Evolutionary conservation across 2,113 vertebrate species (phyloP).

Genomic region (Callorhinus ursinus): DNA sequence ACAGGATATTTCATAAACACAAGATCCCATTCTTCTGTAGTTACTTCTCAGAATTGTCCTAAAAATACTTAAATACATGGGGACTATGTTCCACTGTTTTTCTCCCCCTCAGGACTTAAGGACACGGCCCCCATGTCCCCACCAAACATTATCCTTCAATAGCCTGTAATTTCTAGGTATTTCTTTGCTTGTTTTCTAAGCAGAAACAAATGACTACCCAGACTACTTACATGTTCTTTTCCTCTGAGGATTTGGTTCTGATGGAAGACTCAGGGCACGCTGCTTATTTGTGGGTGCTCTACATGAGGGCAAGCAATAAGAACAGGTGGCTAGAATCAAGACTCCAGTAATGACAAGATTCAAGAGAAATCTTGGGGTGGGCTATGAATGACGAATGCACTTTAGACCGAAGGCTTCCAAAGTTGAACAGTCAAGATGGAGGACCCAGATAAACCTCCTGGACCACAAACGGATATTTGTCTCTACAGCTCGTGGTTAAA

Average conservation of each 20-base stretch:
- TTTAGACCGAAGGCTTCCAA: neutral
- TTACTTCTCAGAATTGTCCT: slow-evolving; percentile 12
- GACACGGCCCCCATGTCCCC: neutral
- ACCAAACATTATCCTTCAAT: neutral
- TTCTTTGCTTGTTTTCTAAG: neutral
- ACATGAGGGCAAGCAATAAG: neutral
- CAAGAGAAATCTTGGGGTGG: neutral
- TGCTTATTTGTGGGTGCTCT: neutral
- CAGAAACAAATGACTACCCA: neutral
- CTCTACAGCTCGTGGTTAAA: neutral
- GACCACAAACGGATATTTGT: slow-evolving; percentile 30
- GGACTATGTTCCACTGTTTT: neutral
- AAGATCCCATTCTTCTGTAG: neutral
- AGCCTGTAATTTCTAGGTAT: neutral
- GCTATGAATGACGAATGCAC: neutral
- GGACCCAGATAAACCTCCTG: neutral
- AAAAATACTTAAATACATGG: neutral
- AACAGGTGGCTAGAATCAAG: neutral
- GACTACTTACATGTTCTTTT: slow-evolving; percentile 51
- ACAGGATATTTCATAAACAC: neutral
- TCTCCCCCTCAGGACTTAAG: neutral
- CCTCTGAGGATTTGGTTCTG: neutral
- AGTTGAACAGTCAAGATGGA: neutral
- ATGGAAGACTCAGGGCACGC: neutral
- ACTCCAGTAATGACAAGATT: neutral